Conservation (phyloP, 2,888 invertebrate genomes). For the Cantharis nigra region DNA sequence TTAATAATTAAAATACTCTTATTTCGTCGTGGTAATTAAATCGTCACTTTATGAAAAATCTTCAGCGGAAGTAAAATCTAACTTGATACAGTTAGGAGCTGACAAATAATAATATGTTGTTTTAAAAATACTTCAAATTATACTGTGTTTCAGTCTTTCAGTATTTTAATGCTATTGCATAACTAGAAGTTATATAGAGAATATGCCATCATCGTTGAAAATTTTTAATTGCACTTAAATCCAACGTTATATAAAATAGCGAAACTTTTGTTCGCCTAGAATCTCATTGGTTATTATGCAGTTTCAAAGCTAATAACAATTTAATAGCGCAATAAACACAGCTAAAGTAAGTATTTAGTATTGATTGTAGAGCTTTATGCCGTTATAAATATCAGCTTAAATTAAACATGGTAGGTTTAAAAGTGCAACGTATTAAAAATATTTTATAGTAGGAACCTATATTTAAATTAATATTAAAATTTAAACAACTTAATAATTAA, state of each 20-base stretch:
- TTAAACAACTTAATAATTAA: too few relatives aligned
- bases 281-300: background rate
- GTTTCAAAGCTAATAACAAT: background rate
- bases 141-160: too few relatives aligned
- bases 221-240: background rate
- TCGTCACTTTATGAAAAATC: too few relatives aligned
- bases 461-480: background rate
- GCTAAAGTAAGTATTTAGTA: background rate
- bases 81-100: too few relatives aligned
- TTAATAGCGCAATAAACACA: conserved; percentile 1
- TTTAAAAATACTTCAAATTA: too few relatives aligned
- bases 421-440: background rate
- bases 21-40: too few relatives aligned
- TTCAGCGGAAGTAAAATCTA: too few relatives aligned
- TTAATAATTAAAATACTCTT: too few relatives aligned
- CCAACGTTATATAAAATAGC: background rate
- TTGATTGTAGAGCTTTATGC: background rate
- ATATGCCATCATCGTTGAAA: background rate
- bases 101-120: too few relatives aligned
- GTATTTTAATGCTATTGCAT: background rate
- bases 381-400: background rate
- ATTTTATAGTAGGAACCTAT: background rate
- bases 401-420: background rate
- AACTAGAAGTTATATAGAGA: background rate
- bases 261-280: background rate